Evolutionary conservation across 2,113 vertebrate species (phyloP), one percentile per base, ranked within the genome.

Genomic region (Penelope pileata): DNA sequence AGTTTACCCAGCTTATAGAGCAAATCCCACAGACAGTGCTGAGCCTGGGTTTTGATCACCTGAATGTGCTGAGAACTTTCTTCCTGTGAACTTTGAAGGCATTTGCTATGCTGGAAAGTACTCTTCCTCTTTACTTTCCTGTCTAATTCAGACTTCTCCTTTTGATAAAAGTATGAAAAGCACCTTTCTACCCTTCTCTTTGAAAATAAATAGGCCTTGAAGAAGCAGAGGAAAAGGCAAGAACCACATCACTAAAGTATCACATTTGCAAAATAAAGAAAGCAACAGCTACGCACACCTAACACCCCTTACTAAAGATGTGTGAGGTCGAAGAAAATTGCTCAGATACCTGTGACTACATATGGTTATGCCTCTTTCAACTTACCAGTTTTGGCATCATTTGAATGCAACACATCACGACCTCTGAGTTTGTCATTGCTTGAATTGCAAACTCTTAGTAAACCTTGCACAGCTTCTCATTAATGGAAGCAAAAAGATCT

Each of bases 131-230:
- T 73, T 29, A 58, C 16, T 70, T 81, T 58, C 60, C 17, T 5
- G 4, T 16, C 36, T 27, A 45, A 30, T 62, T 89, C 68, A 60
- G 54, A 83, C 56, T 53, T 73, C 9, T 69, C n/a, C 23, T 86
- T 83, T 58, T 34, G 30, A 60, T 30, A 69, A 59, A 54, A 2
- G 0, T 6, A 45, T 51, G 10, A 68, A 32, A 78, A 79, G 22
- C 8, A 9, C 26, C 36, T 16, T 74, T 66, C 43, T 0, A 0
- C 7, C 21, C 21, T 64, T 22, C 26, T 47, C 6, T 40, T 21
- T 36, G 34, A 88, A 48, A 93, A 60, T 66, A 76, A 50, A 85
- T 63, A 36, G 32, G 36, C 26, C 6, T 72, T 9, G 3, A 6
- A 79, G 60, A 48, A 85, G 29, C n/a, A 74, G 30, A 85, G 6